Evolutionary conservation across 1,140 invertebrate species (phyloP).

Genomic region (Camponotus floridanus): DNA sequence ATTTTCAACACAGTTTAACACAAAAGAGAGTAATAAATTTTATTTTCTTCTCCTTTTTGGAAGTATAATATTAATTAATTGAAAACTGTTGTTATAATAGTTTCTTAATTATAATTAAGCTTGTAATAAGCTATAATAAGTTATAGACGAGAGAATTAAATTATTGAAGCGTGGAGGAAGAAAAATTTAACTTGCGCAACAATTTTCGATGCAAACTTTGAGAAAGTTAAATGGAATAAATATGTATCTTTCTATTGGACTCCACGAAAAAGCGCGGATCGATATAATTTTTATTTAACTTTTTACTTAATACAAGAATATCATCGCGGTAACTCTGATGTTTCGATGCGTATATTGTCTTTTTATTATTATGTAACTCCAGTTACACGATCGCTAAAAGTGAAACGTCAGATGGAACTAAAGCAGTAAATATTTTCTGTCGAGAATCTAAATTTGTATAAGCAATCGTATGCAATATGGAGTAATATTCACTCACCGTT

Average conservation of each 20-base stretch:
- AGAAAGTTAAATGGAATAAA: not conserved
- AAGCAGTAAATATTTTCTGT: conserved; percentile 36
- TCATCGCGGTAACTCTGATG: not conserved
- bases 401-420: not conserved
- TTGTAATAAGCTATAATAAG: no score
- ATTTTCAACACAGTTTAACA: not conserved
- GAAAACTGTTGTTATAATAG: not conserved
- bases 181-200: not conserved
- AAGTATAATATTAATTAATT: not conserved
- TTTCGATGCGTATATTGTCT: not conserved
- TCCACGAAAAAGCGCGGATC: not conserved
- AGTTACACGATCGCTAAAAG: not conserved
- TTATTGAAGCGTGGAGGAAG: not conserved
- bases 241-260: not conserved
- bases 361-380: conserved; percentile 35
- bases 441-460: conserved; percentile 57
- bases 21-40: no score
- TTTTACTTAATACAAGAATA: not conserved
- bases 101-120: no score
- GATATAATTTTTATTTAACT: conserved; percentile 2
- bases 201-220: not conserved
- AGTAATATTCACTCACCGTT: conserved; percentile 84
- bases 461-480: conserved; percentile 27
- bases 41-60: no score
- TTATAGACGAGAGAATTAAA: not conserved